These are phyloP conservation scores for Rugalucina vietnamica DNA, from an alignment of 2,888 invertebrate genomes.

Conservation along the genomic window DNA sequence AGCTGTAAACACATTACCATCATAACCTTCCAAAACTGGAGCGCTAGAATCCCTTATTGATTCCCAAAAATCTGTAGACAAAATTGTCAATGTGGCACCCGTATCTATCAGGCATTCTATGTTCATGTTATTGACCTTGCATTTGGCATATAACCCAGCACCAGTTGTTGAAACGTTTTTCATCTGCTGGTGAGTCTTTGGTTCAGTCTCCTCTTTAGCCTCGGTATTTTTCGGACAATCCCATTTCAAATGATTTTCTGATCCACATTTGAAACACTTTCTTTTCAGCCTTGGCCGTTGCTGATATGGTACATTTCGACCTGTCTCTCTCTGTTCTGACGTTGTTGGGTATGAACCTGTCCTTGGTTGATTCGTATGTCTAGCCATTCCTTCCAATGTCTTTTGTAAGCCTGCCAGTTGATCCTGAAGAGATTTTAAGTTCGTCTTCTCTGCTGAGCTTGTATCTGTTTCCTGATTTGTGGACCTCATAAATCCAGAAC, in stretches of 20 bases:
- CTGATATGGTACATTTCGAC: background rate
- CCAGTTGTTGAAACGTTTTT: background rate
- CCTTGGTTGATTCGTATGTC: background rate
- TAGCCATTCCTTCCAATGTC: background rate
- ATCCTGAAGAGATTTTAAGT: background rate
- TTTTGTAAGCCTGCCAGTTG: background rate
- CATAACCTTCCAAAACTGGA: background rate
- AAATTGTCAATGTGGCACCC: background rate
- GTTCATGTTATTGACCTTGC: background rate
- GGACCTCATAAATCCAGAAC: too few species aligned
- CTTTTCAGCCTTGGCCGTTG: background rate
- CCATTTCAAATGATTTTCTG: background rate
- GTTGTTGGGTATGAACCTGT: background rate
- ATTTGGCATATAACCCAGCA: background rate
- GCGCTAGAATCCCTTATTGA: background rate
- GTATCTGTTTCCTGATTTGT: background rate
- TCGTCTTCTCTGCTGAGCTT: background rate
- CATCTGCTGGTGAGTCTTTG: background rate
- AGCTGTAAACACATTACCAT: background rate
- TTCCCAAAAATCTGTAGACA: background rate
- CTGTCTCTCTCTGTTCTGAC: background rate
- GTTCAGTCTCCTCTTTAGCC: background rate
- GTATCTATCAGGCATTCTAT: background rate
- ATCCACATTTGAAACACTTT: background rate
- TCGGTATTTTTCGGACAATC: background rate